phyloP scores from a whole-genome alignment of 2,888 invertebrate species.

The Apamea crenata region DNA sequence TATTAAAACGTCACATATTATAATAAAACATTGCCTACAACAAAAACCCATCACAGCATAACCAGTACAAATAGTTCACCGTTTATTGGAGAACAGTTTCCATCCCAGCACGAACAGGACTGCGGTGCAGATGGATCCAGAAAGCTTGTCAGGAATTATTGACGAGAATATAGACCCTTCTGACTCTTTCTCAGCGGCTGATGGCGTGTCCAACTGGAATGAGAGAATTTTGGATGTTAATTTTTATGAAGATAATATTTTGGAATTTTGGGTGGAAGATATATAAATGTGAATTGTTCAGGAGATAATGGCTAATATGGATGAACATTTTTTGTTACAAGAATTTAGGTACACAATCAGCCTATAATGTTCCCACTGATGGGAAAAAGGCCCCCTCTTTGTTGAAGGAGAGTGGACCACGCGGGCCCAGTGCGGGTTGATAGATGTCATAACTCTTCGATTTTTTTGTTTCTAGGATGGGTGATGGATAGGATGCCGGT shows the following conservation, averaged over 20 bases:
- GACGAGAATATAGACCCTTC: slow-evolving; percentile 89
- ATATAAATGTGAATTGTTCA: background rate
- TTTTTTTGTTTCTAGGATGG: too few relatives aligned
- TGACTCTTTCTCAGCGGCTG: slow-evolving; percentile 71
- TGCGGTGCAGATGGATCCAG: slow-evolving; percentile 91
- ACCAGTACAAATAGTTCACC: slow-evolving; percentile 81
- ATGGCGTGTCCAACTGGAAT: slow-evolving; percentile 83
- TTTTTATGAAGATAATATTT: background rate
- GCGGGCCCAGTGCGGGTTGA: too few relatives aligned
- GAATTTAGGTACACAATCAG: too few relatives aligned
- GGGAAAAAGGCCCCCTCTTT: too few relatives aligned
- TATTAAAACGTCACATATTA: slow-evolving; percentile 30
- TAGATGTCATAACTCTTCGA: too few relatives aligned
- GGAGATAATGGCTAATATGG: background rate
- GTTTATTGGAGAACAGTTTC: slow-evolving; percentile 89
- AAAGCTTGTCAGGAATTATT: slow-evolving; percentile 89
- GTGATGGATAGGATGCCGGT: too few relatives aligned
- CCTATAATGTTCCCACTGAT: too few relatives aligned
- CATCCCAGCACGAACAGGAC: slow-evolving; percentile 92
- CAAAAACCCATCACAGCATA: slow-evolving; percentile 39
- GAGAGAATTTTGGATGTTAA: slow-evolving; percentile 38
- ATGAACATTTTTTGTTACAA: too few relatives aligned
- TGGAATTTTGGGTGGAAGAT: background rate
- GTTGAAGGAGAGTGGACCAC: too few relatives aligned
- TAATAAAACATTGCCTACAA: slow-evolving; percentile 51